phyloP scores from a whole-genome alignment of 2,113 vertebrate species.

The Cryptoleucopteryx plumbea region DNA sequence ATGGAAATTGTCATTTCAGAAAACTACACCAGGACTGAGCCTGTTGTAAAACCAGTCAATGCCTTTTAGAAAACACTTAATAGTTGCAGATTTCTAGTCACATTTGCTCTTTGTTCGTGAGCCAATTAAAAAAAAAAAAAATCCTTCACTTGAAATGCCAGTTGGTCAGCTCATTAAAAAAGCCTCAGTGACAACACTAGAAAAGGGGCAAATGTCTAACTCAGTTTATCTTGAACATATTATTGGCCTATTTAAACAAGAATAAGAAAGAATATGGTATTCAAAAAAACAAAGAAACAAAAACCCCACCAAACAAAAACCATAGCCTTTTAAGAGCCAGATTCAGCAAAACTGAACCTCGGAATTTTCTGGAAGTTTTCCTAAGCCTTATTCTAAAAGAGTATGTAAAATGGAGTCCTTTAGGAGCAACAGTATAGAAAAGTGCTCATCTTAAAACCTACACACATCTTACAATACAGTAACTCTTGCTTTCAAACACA shows the following conservation, averaged over 20 bases:
- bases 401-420: neutral
- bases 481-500: neutral
- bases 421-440: neutral
- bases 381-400: neutral
- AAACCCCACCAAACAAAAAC: neutral
- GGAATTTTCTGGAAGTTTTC: neutral
- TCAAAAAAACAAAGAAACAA: neutral
- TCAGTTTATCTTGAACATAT: neutral
- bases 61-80: neutral
- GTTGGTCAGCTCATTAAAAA: constrained; percentile 30
- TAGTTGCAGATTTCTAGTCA: neutral
- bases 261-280: neutral
- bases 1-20: neutral
- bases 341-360: neutral
- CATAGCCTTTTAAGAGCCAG: neutral
- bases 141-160: neutral
- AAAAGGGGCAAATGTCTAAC: neutral
- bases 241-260: neutral
- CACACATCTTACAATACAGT: neutral
- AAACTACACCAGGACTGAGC: neutral
- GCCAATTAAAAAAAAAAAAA: neutral
- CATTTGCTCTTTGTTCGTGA: neutral
- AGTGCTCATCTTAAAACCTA: neutral
- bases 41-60: neutral
- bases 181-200: neutral